Base-by-base conservation (phyloP, 2,113 vertebrate genomes). In the Plecturocebus donacophilus region DNA sequence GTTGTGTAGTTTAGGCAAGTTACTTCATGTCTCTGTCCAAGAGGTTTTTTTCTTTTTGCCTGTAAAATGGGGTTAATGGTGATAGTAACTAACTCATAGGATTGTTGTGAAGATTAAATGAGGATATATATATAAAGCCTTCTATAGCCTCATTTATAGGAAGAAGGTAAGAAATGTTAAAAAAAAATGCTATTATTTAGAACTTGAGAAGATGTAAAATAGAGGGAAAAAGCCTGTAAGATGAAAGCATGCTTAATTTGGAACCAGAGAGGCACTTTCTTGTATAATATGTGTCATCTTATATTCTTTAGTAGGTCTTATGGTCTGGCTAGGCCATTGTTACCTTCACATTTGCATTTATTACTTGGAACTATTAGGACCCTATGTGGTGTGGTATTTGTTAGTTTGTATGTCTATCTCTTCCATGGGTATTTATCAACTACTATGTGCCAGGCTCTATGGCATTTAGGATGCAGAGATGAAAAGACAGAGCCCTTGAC, bases 381-480 rank as follows among this genome's bases (percentile, higher is more conserved):
- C 75, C 20, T 77, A 0, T 61, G 27, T 45, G 61, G 11, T 71
- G 42, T 47, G 3, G 1, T 84, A 32, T 80, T 88, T 88, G 73
- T 87, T 77, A 76, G 77, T 75, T 76, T 94, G 42, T 83, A 6
- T 86, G 58, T 79, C 54, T 61, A 1, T 80, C 38, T 66, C 35
- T 49, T 87, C 58, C 54, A 47, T 9, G 52, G 54, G 6, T 80
- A 49, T 77, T 68, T 82, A 89, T 14, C 93, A 68, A 66, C 68
- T 94, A 76, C 47, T 81, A 1, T 77, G 71, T 90, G 21, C 8
- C 14, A 38, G 80, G 35, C 54, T 92, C 35, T 54, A 2, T 6
- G 84, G 11, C 58, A 98, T 85, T 90, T 93, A 95, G 89, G 71
- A 94, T 75, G 45, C 82, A 97, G 95, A 90, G 4, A 0, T 30